Conservation (phyloP, 2,797 vertebrate genomes). For the Xenops minutus region DNA sequence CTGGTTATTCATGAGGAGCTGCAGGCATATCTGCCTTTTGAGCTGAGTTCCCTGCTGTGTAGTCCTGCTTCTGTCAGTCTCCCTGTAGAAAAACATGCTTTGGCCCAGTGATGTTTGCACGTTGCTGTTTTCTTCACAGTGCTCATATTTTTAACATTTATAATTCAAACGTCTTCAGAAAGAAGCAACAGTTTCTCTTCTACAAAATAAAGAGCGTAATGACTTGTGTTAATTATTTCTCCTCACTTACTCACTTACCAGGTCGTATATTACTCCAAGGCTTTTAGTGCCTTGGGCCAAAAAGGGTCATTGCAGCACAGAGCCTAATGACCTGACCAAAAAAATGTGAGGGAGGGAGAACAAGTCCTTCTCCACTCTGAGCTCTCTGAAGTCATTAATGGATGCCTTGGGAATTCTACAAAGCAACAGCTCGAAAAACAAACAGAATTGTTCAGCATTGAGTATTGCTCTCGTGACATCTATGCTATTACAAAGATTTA, state of each 20-base stretch:
- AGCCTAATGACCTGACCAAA: constrained; percentile 8
- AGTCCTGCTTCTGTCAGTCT: constrained; percentile 20
- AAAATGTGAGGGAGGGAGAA: neutral
- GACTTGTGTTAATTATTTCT: constrained; percentile 23
- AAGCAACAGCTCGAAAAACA: constrained; percentile 39
- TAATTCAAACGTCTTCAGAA: constrained; percentile 9
- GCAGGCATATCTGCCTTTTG: neutral
- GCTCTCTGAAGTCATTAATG: constrained; percentile 7
- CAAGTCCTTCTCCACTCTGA: neutral
- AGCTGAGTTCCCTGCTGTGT: neutral
- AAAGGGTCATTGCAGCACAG: constrained; percentile 10
- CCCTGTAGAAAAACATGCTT: neutral
- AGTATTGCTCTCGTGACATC: constrained; percentile 1
- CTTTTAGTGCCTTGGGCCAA: constrained; percentile 36
- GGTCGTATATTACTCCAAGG: neutral
- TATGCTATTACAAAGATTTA: constrained; percentile 37
- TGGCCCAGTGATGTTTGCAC: constrained; percentile 8
- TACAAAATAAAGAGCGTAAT: constrained; percentile 12
- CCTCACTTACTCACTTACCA: neutral
- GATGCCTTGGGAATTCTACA: constrained; percentile 16
- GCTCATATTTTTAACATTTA: neutral
- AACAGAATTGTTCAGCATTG: constrained; percentile 13
- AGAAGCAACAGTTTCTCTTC: constrained; percentile 28
- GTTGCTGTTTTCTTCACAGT: neutral
- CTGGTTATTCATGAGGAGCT: neutral